Conservation (phyloP, 2,113 vertebrate genomes). For the Protobothrops mucrosquamatus region DNA sequence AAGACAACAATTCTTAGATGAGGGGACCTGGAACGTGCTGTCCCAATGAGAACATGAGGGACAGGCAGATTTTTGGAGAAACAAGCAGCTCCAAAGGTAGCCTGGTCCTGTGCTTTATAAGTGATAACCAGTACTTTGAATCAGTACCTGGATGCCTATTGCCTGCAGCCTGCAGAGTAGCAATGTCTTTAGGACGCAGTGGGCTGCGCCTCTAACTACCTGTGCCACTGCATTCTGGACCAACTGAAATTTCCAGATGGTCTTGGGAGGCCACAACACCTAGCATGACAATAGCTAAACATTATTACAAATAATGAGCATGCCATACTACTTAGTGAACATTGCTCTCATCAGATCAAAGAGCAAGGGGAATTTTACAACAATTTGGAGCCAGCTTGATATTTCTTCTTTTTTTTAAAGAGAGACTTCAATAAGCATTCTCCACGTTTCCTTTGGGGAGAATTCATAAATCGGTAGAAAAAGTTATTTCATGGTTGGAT, state of each 20-base stretch:
- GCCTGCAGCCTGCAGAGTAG: not conserved
- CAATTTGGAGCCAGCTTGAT: not conserved
- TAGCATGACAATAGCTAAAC: not conserved
- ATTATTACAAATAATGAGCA: not conserved
- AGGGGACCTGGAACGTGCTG: no score
- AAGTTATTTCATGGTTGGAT: not conserved
- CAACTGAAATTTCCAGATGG: not conserved
- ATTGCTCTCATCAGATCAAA: not conserved
- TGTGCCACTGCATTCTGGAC: not conserved
- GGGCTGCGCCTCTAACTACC: not conserved
- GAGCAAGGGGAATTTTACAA: not conserved
- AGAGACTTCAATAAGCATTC: not conserved
- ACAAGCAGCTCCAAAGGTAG: no score
- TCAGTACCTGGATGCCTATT: not conserved
- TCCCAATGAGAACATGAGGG: no score
- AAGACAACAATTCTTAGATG: no score
- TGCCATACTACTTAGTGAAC: not conserved
- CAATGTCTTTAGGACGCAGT: not conserved
- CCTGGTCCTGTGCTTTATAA: no score
- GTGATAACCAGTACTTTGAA: no score
- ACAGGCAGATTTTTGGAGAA: no score
- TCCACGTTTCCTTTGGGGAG: not conserved
- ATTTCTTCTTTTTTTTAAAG: not conserved
- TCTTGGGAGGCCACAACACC: not conserved
- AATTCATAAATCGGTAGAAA: not conserved